Conservation (phyloP, 1,140 invertebrate genomes). For the Macrobrachium rosenbergii region DNA sequence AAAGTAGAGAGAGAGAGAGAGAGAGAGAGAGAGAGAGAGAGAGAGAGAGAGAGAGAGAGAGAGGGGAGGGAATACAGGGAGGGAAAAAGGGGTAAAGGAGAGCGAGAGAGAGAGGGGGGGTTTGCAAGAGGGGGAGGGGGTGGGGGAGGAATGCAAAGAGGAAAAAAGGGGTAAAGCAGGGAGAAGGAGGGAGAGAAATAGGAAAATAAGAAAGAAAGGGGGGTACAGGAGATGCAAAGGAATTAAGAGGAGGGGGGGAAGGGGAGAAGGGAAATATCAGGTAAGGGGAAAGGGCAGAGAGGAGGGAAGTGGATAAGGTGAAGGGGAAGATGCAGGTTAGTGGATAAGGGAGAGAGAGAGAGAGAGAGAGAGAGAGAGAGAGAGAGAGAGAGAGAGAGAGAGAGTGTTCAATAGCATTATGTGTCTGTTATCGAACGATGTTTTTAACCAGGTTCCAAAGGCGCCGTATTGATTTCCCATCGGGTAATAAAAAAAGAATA, state of each 20-base stretch:
- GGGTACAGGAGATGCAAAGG: not conserved
- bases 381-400: not conserved
- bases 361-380: not conserved
- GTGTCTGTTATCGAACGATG: too few species aligned
- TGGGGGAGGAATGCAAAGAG: too few species aligned
- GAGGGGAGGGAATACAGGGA: not conserved
- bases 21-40: not conserved
- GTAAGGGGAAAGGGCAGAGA: too few species aligned
- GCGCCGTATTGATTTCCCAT: too few species aligned
- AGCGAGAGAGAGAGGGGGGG: constrained; percentile 1
- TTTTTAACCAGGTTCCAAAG: too few species aligned
- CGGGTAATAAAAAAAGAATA: too few species aligned
- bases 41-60: not conserved
- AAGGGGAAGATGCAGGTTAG: not conserved
- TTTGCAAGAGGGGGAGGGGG: not conserved
- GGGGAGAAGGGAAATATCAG: not conserved
- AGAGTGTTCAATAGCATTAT: not conserved
- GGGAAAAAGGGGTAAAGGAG: not conserved
- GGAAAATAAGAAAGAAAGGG: constrained; percentile 14
- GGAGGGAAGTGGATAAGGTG: not conserved
- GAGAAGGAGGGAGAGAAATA: not conserved
- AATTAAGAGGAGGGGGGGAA: not conserved
- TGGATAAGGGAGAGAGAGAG: not conserved
- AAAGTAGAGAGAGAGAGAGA: not conserved
- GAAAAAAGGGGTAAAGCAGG: not conserved